phyloP scores from a whole-genome alignment of 2,113 vertebrate genomes.

The Ovibos moschatus region DNA sequence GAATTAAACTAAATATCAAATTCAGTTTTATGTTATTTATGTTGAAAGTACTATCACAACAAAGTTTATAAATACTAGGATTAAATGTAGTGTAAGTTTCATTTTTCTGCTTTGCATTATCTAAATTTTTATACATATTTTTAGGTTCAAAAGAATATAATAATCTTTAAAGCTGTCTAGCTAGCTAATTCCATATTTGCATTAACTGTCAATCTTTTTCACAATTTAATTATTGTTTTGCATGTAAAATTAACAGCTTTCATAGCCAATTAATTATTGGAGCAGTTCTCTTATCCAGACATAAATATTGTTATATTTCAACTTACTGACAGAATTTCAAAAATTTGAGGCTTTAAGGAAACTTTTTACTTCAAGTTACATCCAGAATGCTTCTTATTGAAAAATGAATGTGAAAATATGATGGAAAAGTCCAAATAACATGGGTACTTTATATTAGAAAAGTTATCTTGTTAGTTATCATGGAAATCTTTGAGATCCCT shows the following conservation, averaged over 20 bases:
- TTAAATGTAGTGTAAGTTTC: not conserved
- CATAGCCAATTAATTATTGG: not conserved
- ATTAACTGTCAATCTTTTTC: not conserved
- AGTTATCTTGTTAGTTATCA: not conserved
- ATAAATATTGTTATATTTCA: not conserved
- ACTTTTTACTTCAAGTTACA: not conserved
- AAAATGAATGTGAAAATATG: not conserved
- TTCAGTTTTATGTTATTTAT: not conserved
- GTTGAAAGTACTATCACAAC: not conserved
- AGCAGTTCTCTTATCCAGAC: not conserved
- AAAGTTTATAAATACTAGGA: not conserved
- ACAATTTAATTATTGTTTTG: not conserved
- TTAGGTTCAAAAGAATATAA: not conserved
- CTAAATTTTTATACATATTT: not conserved
- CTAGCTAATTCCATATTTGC: not conserved
- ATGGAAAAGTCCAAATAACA: not conserved
- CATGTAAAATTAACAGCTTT: not conserved
- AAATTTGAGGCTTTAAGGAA: not conserved
- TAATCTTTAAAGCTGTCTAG: not conserved
- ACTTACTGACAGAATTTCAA: not conserved
- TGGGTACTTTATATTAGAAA: not conserved
- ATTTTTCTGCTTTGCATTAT: not conserved
- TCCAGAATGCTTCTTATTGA: not conserved
- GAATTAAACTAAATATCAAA: not conserved
- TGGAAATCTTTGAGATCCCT: not conserved